Conservation (phyloP, 2,797 vertebrate genomes). For the Aplochiton taeniatus region DNA sequence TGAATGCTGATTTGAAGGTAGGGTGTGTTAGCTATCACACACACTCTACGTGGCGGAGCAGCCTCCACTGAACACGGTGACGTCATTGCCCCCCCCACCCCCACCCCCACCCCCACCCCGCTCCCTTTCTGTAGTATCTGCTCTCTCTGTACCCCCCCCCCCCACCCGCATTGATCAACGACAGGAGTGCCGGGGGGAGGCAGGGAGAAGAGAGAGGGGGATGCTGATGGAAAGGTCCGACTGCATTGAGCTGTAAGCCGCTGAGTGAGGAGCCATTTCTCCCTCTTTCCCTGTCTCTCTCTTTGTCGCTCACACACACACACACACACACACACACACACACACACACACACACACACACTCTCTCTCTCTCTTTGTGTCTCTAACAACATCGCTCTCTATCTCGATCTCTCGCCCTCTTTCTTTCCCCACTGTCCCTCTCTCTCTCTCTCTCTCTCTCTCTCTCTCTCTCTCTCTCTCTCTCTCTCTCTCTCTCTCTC, state of each 20-base stretch:
- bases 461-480: neutral
- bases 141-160: slow-evolving; percentile 6
- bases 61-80: no score
- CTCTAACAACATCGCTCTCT: no score
- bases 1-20: no score
- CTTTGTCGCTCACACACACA: no score
- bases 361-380: no score
- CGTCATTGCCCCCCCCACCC: no score
- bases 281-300: neutral
- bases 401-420: neutral
- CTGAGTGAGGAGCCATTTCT: slow-evolving; percentile 7
- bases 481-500: neutral
- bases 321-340: no score
- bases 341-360: no score
- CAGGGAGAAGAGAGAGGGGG: neutral
- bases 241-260: slow-evolving; percentile 11
- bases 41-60: no score
- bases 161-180: slow-evolving; percentile 11
- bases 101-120: no score
- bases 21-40: no score
- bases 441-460: neutral
- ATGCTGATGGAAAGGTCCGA: slow-evolving; percentile 1
- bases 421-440: neutral
- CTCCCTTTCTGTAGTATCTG: slow-evolving; percentile 14
- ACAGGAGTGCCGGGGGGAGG: slow-evolving; percentile 3